phyloP scores from a whole-genome alignment of 2,113 vertebrate species.

The Crotalus tigris region DNA sequence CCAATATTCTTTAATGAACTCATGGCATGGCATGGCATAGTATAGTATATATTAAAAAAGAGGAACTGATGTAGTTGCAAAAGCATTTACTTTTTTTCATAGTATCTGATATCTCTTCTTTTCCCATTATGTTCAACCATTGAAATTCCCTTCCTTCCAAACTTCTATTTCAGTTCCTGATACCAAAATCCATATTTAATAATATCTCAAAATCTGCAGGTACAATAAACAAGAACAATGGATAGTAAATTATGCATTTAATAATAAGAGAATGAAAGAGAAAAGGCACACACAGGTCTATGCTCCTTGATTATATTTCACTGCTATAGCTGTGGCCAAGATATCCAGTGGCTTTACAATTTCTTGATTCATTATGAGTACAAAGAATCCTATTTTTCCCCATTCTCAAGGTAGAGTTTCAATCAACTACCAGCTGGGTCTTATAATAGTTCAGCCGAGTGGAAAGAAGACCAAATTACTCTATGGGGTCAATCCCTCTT shows the following conservation, averaged over 20 bases:
- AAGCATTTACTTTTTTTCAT: neutral
- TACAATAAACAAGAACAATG: neutral
- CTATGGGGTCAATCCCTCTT: neutral
- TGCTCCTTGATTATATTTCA: neutral
- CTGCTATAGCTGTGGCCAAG: neutral
- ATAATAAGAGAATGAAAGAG: neutral
- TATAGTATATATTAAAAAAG: neutral
- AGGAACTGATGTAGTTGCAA: neutral
- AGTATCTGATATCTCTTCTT: neutral
- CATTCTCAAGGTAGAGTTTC: neutral
- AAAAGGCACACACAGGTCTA: neutral
- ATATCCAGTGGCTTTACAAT: neutral
- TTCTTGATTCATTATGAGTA: neutral
- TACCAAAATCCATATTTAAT: neutral
- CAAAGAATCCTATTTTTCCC: neutral
- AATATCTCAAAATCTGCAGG: neutral
- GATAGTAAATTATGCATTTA: neutral
- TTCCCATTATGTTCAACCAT: neutral
- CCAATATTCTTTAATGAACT: neutral
- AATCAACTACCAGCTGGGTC: constrained; percentile 14
- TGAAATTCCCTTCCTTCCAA: neutral
- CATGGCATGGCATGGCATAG: neutral
- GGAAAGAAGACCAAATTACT: constrained; percentile 1
- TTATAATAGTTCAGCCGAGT: neutral
- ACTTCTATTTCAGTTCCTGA: neutral